Evolutionary conservation across 2,888 invertebrate genomes (phyloP).

Genomic region (Apomyelois bistriatella): DNA sequence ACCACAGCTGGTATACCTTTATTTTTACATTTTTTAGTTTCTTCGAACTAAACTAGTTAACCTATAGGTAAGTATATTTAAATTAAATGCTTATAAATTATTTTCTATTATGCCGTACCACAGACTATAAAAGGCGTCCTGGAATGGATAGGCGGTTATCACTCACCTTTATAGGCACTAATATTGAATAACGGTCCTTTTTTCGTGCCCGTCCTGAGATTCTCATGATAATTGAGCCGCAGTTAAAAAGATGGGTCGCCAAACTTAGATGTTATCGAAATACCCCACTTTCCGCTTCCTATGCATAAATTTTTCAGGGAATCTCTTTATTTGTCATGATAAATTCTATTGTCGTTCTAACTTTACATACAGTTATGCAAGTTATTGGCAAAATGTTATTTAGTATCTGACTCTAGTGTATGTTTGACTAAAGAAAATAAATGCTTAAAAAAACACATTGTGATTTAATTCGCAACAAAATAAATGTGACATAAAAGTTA

Average conservation of each 20-base stretch:
- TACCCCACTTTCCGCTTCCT: conserved; percentile 35
- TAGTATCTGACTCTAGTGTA: too few species aligned
- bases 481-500: not conserved
- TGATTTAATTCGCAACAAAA: too few species aligned
- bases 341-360: too few species aligned
- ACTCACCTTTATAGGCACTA: conserved; percentile 74
- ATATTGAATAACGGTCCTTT: conserved; percentile 66
- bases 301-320: conserved; percentile 26
- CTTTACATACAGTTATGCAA: too few species aligned
- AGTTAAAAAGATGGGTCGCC: conserved; percentile 68
- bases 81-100: conserved; percentile 38
- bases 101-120: conserved; percentile 44
- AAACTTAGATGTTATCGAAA: conserved; percentile 57
- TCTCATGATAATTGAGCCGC: conserved; percentile 72
- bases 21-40: too few species aligned
- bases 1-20: too few species aligned
- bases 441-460: too few species aligned
- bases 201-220: conserved; percentile 47
- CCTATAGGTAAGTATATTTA: not conserved
- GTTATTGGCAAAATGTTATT: too few species aligned
- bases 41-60: not conserved
- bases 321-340: not conserved
- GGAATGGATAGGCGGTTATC: conserved; percentile 55
- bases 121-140: conserved; percentile 44
- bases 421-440: too few species aligned